Percentiles rank a stretch among this genome's conserved stretches.
Evolutionary conservation across 37 sponge, comb jelly and placozoan genomes (phyloP).

Genomic region (Bolinopsis microptera): DNA sequence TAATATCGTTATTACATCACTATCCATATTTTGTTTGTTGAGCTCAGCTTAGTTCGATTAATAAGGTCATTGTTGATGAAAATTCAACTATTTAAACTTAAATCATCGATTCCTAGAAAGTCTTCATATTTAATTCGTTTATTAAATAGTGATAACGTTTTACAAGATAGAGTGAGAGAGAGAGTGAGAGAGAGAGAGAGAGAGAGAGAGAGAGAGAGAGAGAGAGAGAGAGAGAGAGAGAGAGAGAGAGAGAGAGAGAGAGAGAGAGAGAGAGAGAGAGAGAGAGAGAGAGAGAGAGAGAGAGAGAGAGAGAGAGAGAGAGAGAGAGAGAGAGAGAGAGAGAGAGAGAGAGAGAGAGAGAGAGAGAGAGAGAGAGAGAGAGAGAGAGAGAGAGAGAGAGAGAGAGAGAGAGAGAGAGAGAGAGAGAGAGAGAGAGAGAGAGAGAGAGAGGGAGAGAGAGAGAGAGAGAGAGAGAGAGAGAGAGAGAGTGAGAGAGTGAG

Average conservation of each 20-base stretch:
- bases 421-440: neutral
- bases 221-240: neutral
- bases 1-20: too few species aligned
- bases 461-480: neutral
- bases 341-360: neutral
- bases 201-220: conserved; percentile 7
- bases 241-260: neutral
- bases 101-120: neutral
- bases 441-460: conserved; percentile 39
- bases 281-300: neutral
- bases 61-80: too few species aligned
- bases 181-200: neutral
- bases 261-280: neutral
- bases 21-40: too few species aligned
- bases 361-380: conserved; percentile 7
- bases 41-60: too few species aligned
- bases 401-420: neutral
- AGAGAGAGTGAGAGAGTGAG: conserved; percentile 20
- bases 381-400: neutral
- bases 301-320: neutral
- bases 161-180: neutral
- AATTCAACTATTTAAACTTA: too few species aligned
- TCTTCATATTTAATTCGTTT: neutral
- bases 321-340: neutral
- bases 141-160: neutral